Conservation (phyloP, 1,140 invertebrate genomes). For the Araneus ventricosus region DNA sequence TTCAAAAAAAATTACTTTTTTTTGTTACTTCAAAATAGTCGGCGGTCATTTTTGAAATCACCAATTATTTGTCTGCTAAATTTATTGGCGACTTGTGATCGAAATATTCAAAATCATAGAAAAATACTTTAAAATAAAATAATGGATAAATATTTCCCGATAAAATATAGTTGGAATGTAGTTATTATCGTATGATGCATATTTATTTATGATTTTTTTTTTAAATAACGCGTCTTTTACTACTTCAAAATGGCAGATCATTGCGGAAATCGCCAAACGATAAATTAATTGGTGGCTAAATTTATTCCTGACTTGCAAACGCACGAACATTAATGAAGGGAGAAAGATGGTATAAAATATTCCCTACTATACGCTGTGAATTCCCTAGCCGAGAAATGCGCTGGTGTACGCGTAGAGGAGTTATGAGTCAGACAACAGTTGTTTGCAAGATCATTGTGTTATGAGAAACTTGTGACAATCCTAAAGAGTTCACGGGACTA, state of each 20-base stretch:
- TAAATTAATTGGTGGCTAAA: constrained; percentile 29
- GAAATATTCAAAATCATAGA: too few species aligned
- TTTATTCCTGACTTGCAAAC: not conserved
- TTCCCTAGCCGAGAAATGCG: constrained; percentile 35
- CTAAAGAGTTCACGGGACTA: constrained; percentile 39
- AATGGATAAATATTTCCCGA: too few species aligned
- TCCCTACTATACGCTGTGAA: constrained; percentile 30
- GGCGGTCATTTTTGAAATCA: too few species aligned
- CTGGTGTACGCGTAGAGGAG: constrained; percentile 49
- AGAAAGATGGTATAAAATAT: constrained; percentile 1
- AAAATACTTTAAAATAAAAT: too few species aligned
- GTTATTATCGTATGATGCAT: too few species aligned
- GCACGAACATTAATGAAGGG: constrained; percentile 22
- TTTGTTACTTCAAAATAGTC: too few species aligned
- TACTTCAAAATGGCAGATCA: not conserved
- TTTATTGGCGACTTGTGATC: too few species aligned
- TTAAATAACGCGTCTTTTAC: not conserved
- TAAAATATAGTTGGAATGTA: too few species aligned
- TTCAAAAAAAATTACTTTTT: too few species aligned
- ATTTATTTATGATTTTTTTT: too few species aligned
- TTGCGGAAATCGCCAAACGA: constrained; percentile 16
- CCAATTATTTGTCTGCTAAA: too few species aligned
- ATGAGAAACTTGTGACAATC: constrained; percentile 57
- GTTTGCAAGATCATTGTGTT: constrained; percentile 69
- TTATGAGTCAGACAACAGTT: constrained; percentile 69